Base-by-base conservation (phyloP, 2,888 invertebrate species). In the Macrophya annulata region DNA sequence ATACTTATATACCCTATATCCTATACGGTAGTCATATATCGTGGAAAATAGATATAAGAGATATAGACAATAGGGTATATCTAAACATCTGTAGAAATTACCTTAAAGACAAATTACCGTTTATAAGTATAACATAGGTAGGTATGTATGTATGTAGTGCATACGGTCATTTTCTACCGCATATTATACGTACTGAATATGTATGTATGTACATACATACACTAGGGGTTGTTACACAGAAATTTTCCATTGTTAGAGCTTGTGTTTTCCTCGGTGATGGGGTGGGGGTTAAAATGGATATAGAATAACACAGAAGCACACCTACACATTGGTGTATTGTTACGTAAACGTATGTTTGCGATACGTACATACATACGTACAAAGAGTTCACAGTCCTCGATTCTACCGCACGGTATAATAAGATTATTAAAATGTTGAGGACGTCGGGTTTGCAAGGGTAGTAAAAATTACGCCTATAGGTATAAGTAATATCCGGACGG, bases 31-130 rank as follows among this genome's bases (percentile, higher is more conserved):
- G 62, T 10, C 1, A 10, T 62, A 62, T 25, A 62, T 21, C 8
- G 62, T 25, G 10, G 62, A 25, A 25, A 3, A 31, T 31, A 31
- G 1, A 31, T 31, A 31, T 31, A 31, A 2, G 31, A 31, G 3
- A 55, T 55, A 17, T 15, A 62, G 62, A 62, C 15, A 6, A 8
- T n/a, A n/a, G 62, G 17, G 62, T 62, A 62, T 62, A 62, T 62
- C 9, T 17, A 72, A 2, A n/a, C 40, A n/a, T 21, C n/a, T 10
- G 43, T 21, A 74, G 72, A 74, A 43, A 74, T 40, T 45, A 40
- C 45, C 43, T 45, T 21, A 43, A 74, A 21, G 45, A 74, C 21
- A 74, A 74, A 74, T 74, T 74, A 74, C 72, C 72, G 43, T 21
- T 45, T 43, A 12, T 74, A 45, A 12, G 8, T 62, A 62, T 62